A percentile compares a stretch with the other conserved stretches of the same genome.
Conservation (phyloP, 2,888 invertebrate genomes). For the Cremastobaeus sp. region DNA sequence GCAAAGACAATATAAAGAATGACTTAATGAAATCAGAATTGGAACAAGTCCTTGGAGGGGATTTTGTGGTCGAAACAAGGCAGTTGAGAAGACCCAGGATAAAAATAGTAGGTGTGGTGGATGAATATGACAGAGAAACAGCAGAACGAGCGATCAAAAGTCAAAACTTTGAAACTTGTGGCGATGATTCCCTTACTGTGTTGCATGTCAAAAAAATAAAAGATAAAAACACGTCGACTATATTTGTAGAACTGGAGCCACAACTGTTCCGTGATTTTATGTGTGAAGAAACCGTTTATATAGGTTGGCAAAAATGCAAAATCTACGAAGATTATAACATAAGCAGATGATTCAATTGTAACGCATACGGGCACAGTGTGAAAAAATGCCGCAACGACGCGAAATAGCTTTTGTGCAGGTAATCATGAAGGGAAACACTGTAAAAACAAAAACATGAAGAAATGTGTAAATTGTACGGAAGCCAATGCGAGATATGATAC, state of each 20-base stretch:
- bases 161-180: not conserved
- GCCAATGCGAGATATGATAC: not conserved
- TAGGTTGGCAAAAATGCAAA: slow-evolving; percentile 15
- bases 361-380: not conserved
- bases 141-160: not conserved
- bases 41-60: not conserved
- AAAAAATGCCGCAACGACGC: not conserved
- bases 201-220: not conserved
- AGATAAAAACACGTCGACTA: not conserved
- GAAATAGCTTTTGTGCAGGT: not conserved
- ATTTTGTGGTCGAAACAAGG: not conserved
- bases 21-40: slow-evolving; percentile 5
- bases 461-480: not conserved
- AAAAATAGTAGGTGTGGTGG: slow-evolving; percentile 9
- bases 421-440: not conserved
- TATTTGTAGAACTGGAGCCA: slow-evolving; percentile 1
- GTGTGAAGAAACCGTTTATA: not conserved
- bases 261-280: not conserved
- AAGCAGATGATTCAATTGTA: slow-evolving; percentile 3
- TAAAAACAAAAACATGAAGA: not conserved
- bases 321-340: not conserved
- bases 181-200: not conserved
- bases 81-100: not conserved
- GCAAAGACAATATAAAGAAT: not conserved
- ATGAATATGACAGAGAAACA: not conserved